Conservation (phyloP, 2,888 invertebrate genomes). For the Eucriotettix oculatus region DNA sequence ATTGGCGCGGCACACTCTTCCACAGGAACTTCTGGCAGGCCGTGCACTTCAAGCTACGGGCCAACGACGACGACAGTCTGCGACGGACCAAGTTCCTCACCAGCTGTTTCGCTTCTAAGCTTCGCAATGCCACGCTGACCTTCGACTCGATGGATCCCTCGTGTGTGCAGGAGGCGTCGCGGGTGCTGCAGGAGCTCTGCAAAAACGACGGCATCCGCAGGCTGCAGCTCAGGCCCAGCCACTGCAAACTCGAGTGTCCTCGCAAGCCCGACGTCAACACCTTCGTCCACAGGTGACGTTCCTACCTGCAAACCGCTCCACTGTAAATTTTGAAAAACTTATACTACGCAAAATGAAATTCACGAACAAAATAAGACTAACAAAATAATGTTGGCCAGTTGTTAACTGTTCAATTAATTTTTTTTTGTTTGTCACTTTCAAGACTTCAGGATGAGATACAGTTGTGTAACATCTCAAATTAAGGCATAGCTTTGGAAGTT, state of each 20-base stretch:
- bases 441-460: too few species aligned
- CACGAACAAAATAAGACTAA: too few species aligned
- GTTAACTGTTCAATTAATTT: too few species aligned
- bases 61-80: slow-evolving; percentile 23
- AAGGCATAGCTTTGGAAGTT: too few species aligned
- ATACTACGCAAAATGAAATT: too few species aligned
- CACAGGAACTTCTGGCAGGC: slow-evolving; percentile 30
- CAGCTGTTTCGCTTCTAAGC: slow-evolving; percentile 25
- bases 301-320: too few species aligned
- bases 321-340: too few species aligned
- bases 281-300: too few species aligned
- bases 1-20: slow-evolving; percentile 35
- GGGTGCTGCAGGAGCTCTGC: slow-evolving; percentile 22
- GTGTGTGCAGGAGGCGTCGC: slow-evolving; percentile 21
- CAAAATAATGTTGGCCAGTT: too few species aligned
- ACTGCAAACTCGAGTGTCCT: slow-evolving; percentile 21
- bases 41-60: slow-evolving; percentile 22
- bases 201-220: slow-evolving; percentile 24
- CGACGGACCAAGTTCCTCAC: slow-evolving; percentile 23
- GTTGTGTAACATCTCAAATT: too few species aligned
- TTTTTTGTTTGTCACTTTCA: too few species aligned
- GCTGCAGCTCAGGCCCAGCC: slow-evolving; percentile 24
- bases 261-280: too few species aligned
- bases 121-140: slow-evolving; percentile 25
- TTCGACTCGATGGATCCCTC: slow-evolving; percentile 22